Base-by-base conservation (phyloP, 2,888 invertebrate genomes). In the Hedychridium roseum region DNA sequence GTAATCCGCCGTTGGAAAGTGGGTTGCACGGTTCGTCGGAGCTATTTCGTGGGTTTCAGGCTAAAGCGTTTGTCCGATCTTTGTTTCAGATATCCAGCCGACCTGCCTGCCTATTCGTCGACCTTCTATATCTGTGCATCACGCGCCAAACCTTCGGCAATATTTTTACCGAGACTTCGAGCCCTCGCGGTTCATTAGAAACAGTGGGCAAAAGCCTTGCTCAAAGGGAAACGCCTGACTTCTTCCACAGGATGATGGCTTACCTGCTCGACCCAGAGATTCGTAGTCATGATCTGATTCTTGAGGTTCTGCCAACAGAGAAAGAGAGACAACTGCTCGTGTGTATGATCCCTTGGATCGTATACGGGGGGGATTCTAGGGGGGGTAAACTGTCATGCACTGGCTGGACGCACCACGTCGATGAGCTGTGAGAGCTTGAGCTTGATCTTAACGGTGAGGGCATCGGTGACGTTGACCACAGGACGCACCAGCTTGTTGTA, bases 401-500 rank as follows among this genome's bases (percentile, higher is more conserved):
- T 43, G 32, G 39, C 43, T 45, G 34, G 31, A 84, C 88, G 87
- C 81, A 90, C 90, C 83, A 93, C 91, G 83, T 93, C 92, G 79
- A 93, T 92, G 80, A 93, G 87, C 81, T 93, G 92, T 38, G 92
- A 92, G 59, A 93, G 83, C 80, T 92, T 90, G 75, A 93, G 86
- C 80, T 92, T 92, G 80, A 93, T 90, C 80, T 88, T 88, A 78
- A 93, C 92, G 43, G 89, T 89, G 69, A 93, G 85, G 45, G 91
- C 90, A 80, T 92, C 91, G 54, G 89, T 87, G 70, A 90, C 91
- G 81, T 92, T 92, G 74, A 90, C 88, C 65, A 92, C 92, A 41
- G 92, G 92, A 59, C 92, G 85, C 64, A 92, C 91, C 78, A 92
- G 83, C 82, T 92, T 92, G 83, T 92, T 92, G 83, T 92, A 92